Conservation (phyloP, 2,113 vertebrate species). For the Rhinopomastus cyanomelas region DNA sequence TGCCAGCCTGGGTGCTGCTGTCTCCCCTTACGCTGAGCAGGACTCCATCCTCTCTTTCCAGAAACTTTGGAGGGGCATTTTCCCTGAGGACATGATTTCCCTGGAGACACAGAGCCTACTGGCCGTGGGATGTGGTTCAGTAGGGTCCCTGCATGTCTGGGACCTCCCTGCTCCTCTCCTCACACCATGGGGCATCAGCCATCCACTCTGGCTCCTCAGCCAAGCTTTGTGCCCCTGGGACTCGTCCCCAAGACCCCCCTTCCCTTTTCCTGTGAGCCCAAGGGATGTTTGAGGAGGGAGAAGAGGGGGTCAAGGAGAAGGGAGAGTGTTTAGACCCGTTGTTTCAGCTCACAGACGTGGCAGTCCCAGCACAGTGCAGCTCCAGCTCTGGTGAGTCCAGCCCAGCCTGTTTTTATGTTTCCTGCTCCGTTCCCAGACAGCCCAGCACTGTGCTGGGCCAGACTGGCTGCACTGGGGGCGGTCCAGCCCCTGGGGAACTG, state of each 20-base stretch:
- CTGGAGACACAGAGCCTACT: neutral
- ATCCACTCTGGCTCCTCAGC: neutral
- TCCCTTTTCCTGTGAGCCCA: neutral
- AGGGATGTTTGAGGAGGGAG: neutral
- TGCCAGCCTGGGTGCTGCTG: neutral
- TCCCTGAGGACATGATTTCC: neutral
- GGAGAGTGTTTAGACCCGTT: neutral
- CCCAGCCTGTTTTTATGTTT: slow-evolving; percentile 47
- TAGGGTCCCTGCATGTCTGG: neutral
- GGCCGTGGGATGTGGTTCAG: neutral
- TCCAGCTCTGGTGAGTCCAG: slow-evolving; percentile 42
- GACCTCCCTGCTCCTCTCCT: too few relatives aligned
- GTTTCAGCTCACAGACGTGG: slow-evolving; percentile 41
- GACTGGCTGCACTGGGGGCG: neutral
- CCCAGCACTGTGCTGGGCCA: fast-evolving
- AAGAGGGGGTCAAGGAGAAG: neutral
- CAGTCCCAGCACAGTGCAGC: neutral
- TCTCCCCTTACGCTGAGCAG: neutral
- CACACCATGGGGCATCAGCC: too few relatives aligned
- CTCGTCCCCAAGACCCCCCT: neutral
- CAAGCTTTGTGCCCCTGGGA: neutral
- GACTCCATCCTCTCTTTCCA: neutral
- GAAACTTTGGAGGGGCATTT: neutral
- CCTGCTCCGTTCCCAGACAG: slow-evolving; percentile 25
- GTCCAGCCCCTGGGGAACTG: neutral